Base-by-base conservation (phyloP, 2,113 vertebrate genomes). In the Campylomormyrus tamandua region DNA sequence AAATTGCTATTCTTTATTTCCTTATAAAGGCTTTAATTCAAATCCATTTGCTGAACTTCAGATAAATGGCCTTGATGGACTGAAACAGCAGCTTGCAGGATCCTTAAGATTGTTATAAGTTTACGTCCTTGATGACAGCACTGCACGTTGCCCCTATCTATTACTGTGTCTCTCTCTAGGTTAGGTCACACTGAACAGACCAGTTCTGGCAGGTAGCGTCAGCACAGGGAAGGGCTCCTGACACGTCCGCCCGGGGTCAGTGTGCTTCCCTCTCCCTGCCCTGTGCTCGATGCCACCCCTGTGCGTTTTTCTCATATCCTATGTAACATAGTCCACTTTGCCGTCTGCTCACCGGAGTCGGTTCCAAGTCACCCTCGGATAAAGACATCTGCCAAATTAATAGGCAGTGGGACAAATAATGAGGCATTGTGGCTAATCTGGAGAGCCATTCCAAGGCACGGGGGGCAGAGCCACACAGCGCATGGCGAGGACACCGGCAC, bases 311-410 rank as follows among this genome's bases (percentile, higher is more conserved):
- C 83, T n/a, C 35, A 84, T 87, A n/a, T 53, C 15, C 49, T 56
- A 17, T 53, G 31, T 53, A 35, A 21, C 85, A 53, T 87, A 84
- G 39, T 87, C 50, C 50, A 52, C 85, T 87, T 35, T 56, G 85
- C 85, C 49, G 7, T 35, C 85, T 87, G 45, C n/a, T 53, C 27
- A 27, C 85, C 11, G 31, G 48, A 53, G 50, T 87, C 85, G 35
- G 49, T 53, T 53, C 49, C 85, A 35, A 87, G 27, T 87, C 49
- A 87, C 49, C 49, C 49, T 52, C 3, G 85, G 85, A 52, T 52
- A 87, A 53, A 87, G 85, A 52, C 48, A 87, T 87, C 85, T 53
- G 85, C 85, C 85, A 87, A 35, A 87, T 53, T 87, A 53, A 53
- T 53, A 53, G 85, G 49, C 50, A 53, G 85, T 10, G 50, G 31